Base-by-base conservation (phyloP, 2,888 invertebrate genomes). In the Mesoligia furuncula region DNA sequence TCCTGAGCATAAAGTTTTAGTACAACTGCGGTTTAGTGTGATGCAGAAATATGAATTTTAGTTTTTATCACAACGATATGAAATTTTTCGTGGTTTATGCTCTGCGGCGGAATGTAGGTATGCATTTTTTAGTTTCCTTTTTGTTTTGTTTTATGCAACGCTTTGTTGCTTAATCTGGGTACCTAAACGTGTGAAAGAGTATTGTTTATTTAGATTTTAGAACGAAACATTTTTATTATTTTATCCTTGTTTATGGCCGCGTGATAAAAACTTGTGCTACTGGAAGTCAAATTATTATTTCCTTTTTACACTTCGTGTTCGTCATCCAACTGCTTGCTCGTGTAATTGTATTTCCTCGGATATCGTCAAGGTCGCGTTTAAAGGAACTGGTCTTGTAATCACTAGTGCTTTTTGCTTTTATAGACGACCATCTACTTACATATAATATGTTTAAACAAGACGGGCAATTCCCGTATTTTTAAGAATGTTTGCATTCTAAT, bases 41-140 rank as follows among this genome's bases (percentile, higher is more conserved):
- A 92, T 92, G 91, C 92, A 92, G 90, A 92, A 90, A 91, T 91
- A 92, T 93, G 91, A 92, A 91, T 93, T 93, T 90, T 89, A 89
- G 89, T 92, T 93, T 93, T 93, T 93, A 92, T 93, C 91, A 90
- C 90, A 88, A 88, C 89, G 82, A 87, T 89, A 90, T 90, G 86
- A 90, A 85, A 81, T 86, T 86, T 88, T 85, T 84, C 81, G 83
- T 76, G 80, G 89, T 87, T 89, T 83, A 79, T 80, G 80, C 76
- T 83, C 80, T 71, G 77, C 61, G 69, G 79, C 31, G 69, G 64
- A 72, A 73, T 79, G 71, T 83, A 45, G 65, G 36, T 68, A 39
- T 80, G 72, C 67, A 77, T 77, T 73, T 80, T 81, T 81, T 80
- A 75, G 66, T 61, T 65, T 71, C 11, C 36, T 67, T 76, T 62